Conservation (phyloP, 2,113 vertebrate species). For the Sylvia atricapilla region DNA sequence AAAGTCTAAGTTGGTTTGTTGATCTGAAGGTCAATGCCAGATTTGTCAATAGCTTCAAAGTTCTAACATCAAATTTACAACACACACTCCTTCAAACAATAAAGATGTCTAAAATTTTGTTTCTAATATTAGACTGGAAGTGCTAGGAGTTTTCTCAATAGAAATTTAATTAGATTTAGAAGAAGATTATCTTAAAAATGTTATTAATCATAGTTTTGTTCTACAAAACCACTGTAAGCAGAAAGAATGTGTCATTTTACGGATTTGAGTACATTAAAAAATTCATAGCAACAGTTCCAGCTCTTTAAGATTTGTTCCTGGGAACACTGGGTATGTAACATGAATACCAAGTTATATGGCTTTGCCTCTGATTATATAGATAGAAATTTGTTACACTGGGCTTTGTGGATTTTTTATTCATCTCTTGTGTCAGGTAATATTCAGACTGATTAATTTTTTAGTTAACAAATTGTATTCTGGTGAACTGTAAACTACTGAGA, state of each 20-base stretch:
- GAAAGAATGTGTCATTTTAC: neutral
- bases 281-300: neutral
- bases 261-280: neutral
- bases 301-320: neutral
- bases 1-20: neutral
- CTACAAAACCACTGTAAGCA: neutral
- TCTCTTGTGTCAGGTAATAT: constrained; percentile 23
- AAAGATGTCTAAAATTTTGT: neutral
- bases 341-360: neutral
- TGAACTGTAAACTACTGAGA: constrained; percentile 16
- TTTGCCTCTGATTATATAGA: neutral
- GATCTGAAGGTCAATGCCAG: neutral
- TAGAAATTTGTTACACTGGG: neutral
- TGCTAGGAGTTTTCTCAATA: neutral
- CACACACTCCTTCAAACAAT: neutral
- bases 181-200: neutral
- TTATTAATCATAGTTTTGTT: neutral
- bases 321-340: neutral
- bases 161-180: neutral
- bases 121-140: neutral
- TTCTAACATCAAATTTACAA: neutral
- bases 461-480: constrained; percentile 9
- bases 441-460: constrained; percentile 49
- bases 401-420: neutral
- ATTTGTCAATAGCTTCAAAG: neutral